Base-by-base conservation (phyloP, 2,888 invertebrate species). In the Apotomis turbidana region DNA sequence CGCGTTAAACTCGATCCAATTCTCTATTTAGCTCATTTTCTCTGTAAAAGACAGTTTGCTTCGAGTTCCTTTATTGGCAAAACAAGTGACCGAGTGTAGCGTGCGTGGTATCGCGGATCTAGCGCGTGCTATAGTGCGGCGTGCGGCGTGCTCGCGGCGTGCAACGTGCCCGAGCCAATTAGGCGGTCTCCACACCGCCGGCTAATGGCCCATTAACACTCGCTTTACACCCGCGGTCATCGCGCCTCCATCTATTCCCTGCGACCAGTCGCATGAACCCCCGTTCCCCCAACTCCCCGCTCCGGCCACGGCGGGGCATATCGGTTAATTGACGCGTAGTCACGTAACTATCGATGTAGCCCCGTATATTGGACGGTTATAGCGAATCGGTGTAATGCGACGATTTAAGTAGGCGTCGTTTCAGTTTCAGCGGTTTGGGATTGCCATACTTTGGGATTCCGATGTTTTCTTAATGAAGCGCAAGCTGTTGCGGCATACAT, bases 141-240 rank as follows among this genome's bases (percentile, higher is more conserved):
- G 78, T 72, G 71, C 70, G 51, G 70, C 75, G 73, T 76, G 75
- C 66, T 27, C 8, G 55, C 74, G 57, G 68, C 75, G 75, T 73
- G 76, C 74, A 76, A 80, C 83, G 59, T 72, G 74, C 75, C 71
- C 72, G 74, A 74, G 87, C 90, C 91, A 90, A 90, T 90, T 90
- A 90, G 83, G 87, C 81, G 82, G 76, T 80, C 78, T 79, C 81
- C 77, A 81, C 85, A 83, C 83, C 82, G 82, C 83, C 82, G 79
- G 83, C 91, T 90, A 91, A 91, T 91, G 85, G 90, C 77, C 90
- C 87, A 90, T 93, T 93, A 91, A 90, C 92, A 90, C 91, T 87
- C 87, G 87, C 80, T 80, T 78, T 74, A 79, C 79, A 79, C 77
- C 69, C 79, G 80, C 83, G 81, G 81, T 82, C 86, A 87, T 88